phyloP scores from a whole-genome alignment of 1,140 invertebrate genomes.

The Nymphalis io region DNA sequence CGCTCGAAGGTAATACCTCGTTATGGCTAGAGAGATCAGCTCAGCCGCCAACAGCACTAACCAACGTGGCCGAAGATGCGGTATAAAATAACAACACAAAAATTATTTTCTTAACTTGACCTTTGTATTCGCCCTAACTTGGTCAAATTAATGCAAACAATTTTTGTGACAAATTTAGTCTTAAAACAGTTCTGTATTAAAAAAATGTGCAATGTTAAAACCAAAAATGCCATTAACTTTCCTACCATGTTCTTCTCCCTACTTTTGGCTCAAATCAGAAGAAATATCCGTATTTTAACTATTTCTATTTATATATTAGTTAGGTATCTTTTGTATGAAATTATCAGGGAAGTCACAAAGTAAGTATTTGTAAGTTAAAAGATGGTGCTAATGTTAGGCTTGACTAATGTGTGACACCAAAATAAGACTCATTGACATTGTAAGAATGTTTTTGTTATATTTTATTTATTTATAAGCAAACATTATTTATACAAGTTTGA shows the following conservation, averaged over 20 bases:
- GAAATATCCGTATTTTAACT: conserved; percentile 70
- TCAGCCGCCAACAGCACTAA: conserved; percentile 22
- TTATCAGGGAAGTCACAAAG: conserved; percentile 79
- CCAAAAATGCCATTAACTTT: conserved; percentile 78
- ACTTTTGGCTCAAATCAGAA: conserved; percentile 78
- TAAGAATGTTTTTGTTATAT: conserved; percentile 78
- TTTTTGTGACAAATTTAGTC: conserved; percentile 61
- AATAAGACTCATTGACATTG: conserved; percentile 75
- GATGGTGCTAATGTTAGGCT: conserved; percentile 80
- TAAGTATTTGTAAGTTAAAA: conserved; percentile 76
- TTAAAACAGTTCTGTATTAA: conserved; percentile 68
- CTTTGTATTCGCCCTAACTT: conserved; percentile 59
- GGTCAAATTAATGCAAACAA: conserved; percentile 66
- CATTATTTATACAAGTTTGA: conserved; percentile 75
- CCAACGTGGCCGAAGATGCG: conserved; percentile 39
- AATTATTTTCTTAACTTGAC: conserved; percentile 70
- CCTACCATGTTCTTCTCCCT: conserved; percentile 64
- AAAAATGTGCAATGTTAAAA: conserved; percentile 78
- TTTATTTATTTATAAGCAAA: conserved; percentile 76
- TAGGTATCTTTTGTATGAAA: conserved; percentile 79
- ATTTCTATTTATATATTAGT: conserved; percentile 78
- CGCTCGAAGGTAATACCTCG: conserved; percentile 27
- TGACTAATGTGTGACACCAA: conserved; percentile 79
- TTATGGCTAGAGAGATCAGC: conserved; percentile 31
- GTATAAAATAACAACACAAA: conserved; percentile 54